Conservation (phyloP, 2,113 vertebrate species). For the Sorex araneus region DNA sequence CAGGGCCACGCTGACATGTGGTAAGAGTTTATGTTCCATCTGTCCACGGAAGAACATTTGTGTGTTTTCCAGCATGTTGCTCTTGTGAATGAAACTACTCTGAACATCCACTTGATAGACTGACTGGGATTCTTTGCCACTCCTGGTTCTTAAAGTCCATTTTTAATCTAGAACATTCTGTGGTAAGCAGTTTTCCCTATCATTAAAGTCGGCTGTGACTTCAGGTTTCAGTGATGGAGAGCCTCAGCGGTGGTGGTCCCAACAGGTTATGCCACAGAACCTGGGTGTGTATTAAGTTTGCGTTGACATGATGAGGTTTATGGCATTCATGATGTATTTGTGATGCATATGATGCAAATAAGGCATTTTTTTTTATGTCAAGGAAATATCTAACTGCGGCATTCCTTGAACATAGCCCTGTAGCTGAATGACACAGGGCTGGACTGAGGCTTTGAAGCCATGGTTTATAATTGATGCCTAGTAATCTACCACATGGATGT, state of each 20-base stretch:
- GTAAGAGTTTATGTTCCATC: not conserved
- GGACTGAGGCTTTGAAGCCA: constrained; percentile 17
- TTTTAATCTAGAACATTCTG: constrained; percentile 33
- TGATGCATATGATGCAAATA: not conserved
- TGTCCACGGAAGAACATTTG: not conserved
- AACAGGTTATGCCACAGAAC: not conserved
- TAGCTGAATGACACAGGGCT: not conserved
- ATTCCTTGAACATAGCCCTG: not conserved
- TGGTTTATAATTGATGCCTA: constrained; percentile 2
- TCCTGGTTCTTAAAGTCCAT: not conserved
- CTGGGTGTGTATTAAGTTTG: not conserved
- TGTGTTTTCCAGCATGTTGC: not conserved
- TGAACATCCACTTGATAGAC: not conserved
- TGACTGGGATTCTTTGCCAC: not conserved
- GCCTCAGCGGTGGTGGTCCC: not conserved
- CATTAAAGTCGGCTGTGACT: not conserved
- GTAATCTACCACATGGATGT: constrained; percentile 35
- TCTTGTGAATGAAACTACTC: constrained; percentile 18
- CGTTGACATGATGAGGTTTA: not conserved
- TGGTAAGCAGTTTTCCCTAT: not conserved
- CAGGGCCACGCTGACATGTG: not conserved
- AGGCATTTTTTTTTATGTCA: not conserved
- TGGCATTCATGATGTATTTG: not conserved
- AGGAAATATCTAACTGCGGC: not conserved
- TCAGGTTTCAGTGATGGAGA: not conserved